Conservation (phyloP, 2,113 vertebrate species). For the Burhinus oedicnemus region DNA sequence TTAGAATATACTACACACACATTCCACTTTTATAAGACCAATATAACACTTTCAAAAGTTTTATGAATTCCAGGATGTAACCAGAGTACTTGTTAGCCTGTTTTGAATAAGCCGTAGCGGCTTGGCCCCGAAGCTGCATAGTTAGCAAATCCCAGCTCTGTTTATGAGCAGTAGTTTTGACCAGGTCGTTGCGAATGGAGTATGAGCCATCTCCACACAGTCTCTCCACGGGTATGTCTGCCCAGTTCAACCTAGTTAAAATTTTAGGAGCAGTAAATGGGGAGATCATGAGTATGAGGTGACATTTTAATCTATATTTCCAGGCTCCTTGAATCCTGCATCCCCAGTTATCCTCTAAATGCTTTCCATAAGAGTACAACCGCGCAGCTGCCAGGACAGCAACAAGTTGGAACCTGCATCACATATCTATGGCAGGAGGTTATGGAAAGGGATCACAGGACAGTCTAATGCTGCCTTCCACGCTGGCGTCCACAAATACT, state of each 20-base stretch:
- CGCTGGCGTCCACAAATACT: not conserved
- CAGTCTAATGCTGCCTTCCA: not conserved
- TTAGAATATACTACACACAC: conserved; percentile 51
- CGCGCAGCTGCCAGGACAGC: not conserved
- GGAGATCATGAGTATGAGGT: conserved; percentile 9
- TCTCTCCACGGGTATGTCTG: not conserved
- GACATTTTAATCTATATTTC: not conserved
- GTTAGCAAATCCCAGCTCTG: conserved; percentile 69
- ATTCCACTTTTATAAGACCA: conserved; percentile 73
- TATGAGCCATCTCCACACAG: not conserved
- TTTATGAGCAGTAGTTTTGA: conserved; percentile 64
- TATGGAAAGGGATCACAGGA: not conserved
- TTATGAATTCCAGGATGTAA: conserved; percentile 77
- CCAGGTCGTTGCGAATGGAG: conserved; percentile 27
- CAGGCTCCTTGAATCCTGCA: not conserved
- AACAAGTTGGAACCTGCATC: not conserved
- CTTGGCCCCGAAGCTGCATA: conserved; percentile 65
- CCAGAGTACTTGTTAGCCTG: conserved; percentile 67
- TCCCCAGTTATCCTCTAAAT: not conserved
- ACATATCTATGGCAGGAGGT: not conserved
- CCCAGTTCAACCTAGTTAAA: not conserved
- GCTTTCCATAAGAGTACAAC: conserved; percentile 10
- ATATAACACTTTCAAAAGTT: conserved; percentile 70
- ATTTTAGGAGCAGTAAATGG: conserved; percentile 44
- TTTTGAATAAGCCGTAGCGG: conserved; percentile 67